These are phyloP conservation scores for Equus quagga DNA, from an alignment of 2,113 vertebrate genomes.

Conservation along the genomic window DNA sequence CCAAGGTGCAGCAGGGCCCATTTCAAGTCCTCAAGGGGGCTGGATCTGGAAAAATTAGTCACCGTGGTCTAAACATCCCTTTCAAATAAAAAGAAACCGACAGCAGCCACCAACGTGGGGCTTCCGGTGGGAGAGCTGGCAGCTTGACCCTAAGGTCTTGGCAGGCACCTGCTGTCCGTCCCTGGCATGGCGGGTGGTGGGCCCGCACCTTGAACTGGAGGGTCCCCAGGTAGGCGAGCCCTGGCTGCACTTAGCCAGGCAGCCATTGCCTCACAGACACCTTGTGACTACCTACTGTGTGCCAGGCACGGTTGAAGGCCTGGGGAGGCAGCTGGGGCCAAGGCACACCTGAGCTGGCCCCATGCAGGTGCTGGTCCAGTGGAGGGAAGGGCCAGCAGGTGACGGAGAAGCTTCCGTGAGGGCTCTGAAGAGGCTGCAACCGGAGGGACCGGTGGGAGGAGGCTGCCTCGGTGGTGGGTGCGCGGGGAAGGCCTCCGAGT, in stretches of 20 bases:
- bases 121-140: not conserved
- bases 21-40: not conserved
- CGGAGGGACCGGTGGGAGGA: not conserved
- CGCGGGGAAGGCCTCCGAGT: accelerated
- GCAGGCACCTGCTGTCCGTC: not conserved
- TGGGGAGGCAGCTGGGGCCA: accelerated
- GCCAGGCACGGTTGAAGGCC: not conserved
- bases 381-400: no score
- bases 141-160: no score
- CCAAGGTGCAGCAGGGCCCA: no score
- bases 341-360: not conserved
- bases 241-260: not conserved
- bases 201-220: accelerated
- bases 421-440: not conserved
- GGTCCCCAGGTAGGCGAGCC: not conserved
- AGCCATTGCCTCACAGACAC: not conserved
- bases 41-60: not conserved
- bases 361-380: accelerated
- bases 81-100: not conserved
- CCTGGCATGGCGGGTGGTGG: accelerated
- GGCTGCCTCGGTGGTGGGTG: not conserved
- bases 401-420: not conserved
- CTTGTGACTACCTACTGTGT: not conserved
- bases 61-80: not conserved
- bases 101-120: no score